Percentiles rank a stretch among this genome's conserved stretches.
phyloP scores from a whole-genome alignment of 2,888 invertebrate genomes.

The Chrysodeixis includens region DNA sequence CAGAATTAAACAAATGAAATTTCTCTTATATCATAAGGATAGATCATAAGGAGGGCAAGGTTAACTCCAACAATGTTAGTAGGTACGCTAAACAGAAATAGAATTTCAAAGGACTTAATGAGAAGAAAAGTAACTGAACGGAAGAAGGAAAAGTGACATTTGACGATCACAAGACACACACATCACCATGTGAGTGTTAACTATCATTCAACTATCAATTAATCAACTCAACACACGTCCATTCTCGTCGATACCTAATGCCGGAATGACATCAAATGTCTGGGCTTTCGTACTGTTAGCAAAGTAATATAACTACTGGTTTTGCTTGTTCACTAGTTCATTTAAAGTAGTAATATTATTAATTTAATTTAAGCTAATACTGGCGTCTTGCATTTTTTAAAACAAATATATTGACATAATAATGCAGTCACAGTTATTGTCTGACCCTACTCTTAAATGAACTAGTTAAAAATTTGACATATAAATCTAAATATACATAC shows the following conservation, averaged over 20 bases:
- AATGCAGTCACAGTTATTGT: background rate
- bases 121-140: background rate
- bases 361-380: too few species aligned
- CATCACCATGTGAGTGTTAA: background rate
- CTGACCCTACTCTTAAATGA: background rate
- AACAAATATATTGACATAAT: background rate
- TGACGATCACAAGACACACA: background rate
- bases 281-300: constrained; percentile 17
- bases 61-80: too few species aligned
- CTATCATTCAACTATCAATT: constrained; percentile 47
- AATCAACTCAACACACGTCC: constrained; percentile 43
- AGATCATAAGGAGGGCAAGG: too few species aligned
- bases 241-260: constrained; percentile 24
- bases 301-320: constrained; percentile 27
- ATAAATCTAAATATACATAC: constrained; percentile 3
- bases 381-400: too few species aligned
- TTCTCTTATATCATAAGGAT: too few species aligned
- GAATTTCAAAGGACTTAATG: background rate
- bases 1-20: too few species aligned
- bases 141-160: background rate
- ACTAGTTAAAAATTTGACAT: background rate
- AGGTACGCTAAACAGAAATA: background rate
- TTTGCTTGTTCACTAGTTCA: constrained; percentile 7
- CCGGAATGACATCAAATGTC: constrained; percentile 24
- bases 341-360: constrained; percentile 13